Base-by-base conservation (phyloP, 2,113 vertebrate species). In the Lasiurus cinereus region DNA sequence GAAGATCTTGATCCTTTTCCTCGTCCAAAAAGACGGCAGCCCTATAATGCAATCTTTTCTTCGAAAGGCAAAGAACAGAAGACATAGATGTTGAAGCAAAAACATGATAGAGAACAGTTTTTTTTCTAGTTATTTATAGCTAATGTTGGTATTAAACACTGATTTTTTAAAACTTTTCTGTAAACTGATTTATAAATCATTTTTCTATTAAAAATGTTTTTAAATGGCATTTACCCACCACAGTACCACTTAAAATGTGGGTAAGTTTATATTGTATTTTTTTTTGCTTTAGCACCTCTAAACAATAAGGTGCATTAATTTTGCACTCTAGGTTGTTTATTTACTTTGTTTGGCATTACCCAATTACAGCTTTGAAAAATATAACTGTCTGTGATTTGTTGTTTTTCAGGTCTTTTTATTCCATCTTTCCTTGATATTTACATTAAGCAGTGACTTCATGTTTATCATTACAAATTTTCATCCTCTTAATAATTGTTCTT, bases 21-120 rank as follows among this genome's bases (percentile, higher is more conserved):
- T 0, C 99, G 99, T 56, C 98, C 98, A 77, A 98, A 99, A 94
- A 98, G 99, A 96, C 97, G 99, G 74, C 99, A 99, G 77, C 99
- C 99, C 27, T 98, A 99, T 24, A 98, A 98, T 4, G 98, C 99
- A 52, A 98, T 99, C 79, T 99, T 99, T 98, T 99, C 99, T 93
- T 99, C 98, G 5, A 99, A 99, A 97, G 94, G 79, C 95, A 99
- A 98, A 70, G 98, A 99, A 64, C 98, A 99, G 98, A 98, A 99
- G 94, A 98, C 93, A 88, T 98, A 97, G 97, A 93, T 85, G 54
- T 83, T 93, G 86, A 96, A 88, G 85, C 91, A 96, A 74, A 36
- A 93, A 16, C n/a, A 15, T 19, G 70, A 33, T 54, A 83, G 93
- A 94, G 48, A 78, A 43, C 29, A 14, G 6, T 52, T 88, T 91